Evolutionary conservation across 1,140 invertebrate genomes (phyloP).

Genomic region (Drosophila erecta): DNA sequence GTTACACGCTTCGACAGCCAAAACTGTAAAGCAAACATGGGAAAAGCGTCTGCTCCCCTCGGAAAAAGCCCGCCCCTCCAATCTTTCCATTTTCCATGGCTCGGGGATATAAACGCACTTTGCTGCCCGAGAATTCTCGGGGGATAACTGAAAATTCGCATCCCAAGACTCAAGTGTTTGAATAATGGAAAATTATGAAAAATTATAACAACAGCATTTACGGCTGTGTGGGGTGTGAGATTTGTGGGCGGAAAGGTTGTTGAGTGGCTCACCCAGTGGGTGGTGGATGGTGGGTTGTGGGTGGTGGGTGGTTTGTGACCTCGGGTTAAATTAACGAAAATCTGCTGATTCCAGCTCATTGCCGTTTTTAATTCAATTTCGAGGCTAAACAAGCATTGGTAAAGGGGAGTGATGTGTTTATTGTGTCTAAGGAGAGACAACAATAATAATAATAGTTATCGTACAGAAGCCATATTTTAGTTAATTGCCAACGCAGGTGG

Average conservation of each 20-base stretch:
- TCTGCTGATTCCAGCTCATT: constrained; percentile 85
- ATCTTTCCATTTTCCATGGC: constrained; percentile 6
- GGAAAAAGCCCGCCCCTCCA: constrained; percentile 14
- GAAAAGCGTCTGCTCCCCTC: constrained; percentile 31
- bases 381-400: constrained; percentile 70
- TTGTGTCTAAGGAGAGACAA: constrained; percentile 48
- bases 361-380: constrained; percentile 84
- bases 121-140: constrained; percentile 59
- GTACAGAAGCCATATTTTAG: constrained; percentile 53
- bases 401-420: constrained; percentile 34
- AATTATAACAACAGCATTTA: constrained; percentile 69
- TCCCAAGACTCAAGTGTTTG: constrained; percentile 67
- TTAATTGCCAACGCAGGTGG: constrained; percentile 79
- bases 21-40: constrained; percentile 81
- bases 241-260: constrained; percentile 26
- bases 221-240: constrained; percentile 28
- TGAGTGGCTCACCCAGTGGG: constrained; percentile 19
- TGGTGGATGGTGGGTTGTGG: constrained; percentile 12
- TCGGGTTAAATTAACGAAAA: constrained; percentile 79
- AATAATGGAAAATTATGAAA: constrained; percentile 83
- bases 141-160: constrained; percentile 53
- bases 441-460: constrained; percentile 56
- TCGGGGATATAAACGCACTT: constrained; percentile 69
- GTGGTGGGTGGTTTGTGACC: constrained; percentile 9
- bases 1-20: constrained; percentile 83